Conservation (phyloP, 1,140 invertebrate species). For the Apis laboriosa region DNA sequence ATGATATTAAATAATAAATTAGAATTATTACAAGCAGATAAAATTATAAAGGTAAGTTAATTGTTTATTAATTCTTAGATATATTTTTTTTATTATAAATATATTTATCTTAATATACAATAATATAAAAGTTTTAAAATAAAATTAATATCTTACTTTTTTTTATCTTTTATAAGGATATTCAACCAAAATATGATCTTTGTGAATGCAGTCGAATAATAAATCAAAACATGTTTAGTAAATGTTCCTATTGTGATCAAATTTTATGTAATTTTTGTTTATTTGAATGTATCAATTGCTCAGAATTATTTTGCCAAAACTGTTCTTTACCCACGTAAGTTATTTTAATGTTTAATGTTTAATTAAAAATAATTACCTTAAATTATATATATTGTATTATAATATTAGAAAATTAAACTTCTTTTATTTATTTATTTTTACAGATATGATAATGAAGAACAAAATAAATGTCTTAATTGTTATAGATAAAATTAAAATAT, state of each 20-base stretch:
- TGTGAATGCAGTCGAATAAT: slow-evolving; percentile 57
- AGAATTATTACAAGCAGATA: slow-evolving; percentile 54
- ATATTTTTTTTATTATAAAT: background rate
- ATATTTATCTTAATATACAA: background rate
- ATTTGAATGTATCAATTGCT: slow-evolving; percentile 58
- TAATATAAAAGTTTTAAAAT: background rate
- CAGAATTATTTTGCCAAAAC: slow-evolving; percentile 69
- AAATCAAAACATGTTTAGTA: slow-evolving; percentile 41
- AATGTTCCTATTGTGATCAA: slow-evolving; percentile 70
- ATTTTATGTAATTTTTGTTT: slow-evolving; percentile 63
- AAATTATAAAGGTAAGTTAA: slow-evolving; percentile 57
- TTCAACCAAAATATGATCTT: slow-evolving; percentile 41
- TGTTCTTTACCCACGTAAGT: slow-evolving; percentile 69
- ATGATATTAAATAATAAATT: slow-evolving; percentile 69
- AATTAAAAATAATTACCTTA: no score
- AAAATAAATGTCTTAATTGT: slow-evolving; percentile 65
- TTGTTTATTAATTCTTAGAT: background rate
- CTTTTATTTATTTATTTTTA: slow-evolving; percentile 34
- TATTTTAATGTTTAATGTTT: background rate
- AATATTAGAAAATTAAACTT: background rate
- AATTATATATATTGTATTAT: background rate
- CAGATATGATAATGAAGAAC: slow-evolving; percentile 65
- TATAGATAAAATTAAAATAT: slow-evolving; percentile 52
- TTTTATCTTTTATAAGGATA: slow-evolving; percentile 46
- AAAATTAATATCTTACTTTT: slow-evolving; percentile 5